Evolutionary conservation across 1,140 invertebrate genomes (phyloP).

Genomic region (Wiebesia pumilae): DNA sequence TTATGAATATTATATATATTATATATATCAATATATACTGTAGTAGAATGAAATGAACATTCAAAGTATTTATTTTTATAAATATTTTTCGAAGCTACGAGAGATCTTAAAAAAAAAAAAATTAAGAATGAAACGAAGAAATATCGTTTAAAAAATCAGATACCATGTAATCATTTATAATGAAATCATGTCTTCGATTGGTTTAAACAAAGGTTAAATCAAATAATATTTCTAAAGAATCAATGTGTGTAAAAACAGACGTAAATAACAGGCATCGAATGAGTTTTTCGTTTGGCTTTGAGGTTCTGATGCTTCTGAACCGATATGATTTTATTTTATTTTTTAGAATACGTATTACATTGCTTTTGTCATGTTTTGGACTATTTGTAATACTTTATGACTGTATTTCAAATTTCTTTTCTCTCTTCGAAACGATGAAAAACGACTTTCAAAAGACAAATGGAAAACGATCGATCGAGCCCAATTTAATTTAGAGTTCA

Average conservation of each 20-base stretch:
- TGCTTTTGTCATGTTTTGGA: slow-evolving; percentile 21
- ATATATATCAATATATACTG: slow-evolving; percentile 65
- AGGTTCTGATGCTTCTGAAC: slow-evolving; percentile 56
- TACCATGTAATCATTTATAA: slow-evolving; percentile 21
- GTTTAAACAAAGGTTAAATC: slow-evolving; percentile 18
- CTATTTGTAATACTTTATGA: slow-evolving; percentile 39
- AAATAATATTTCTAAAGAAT: slow-evolving; percentile 45
- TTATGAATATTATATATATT: slow-evolving; percentile 60
- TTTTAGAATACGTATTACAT: slow-evolving; percentile 50
- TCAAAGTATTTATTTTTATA: slow-evolving; percentile 76
- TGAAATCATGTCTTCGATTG: slow-evolving; percentile 44
- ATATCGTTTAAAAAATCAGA: slow-evolving; percentile 35
- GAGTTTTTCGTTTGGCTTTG: slow-evolving; percentile 66
- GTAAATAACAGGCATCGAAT: slow-evolving; percentile 21
- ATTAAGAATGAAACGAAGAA: slow-evolving; percentile 37
- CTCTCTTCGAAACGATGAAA: slow-evolving; percentile 56
- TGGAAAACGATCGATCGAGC: slow-evolving; percentile 30
- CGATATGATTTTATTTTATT: slow-evolving; percentile 55
- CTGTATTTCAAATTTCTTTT: slow-evolving; percentile 50
- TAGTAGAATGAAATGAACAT: slow-evolving; percentile 65
- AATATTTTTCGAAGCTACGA: slow-evolving; percentile 65
- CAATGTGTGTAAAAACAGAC: slow-evolving; percentile 27
- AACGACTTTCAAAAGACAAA: slow-evolving; percentile 26
- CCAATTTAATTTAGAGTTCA: not conserved
- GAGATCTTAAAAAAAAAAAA: slow-evolving; percentile 48